Conservation (phyloP, 1,140 invertebrate species). For the Leptopilina boulardi region DNA sequence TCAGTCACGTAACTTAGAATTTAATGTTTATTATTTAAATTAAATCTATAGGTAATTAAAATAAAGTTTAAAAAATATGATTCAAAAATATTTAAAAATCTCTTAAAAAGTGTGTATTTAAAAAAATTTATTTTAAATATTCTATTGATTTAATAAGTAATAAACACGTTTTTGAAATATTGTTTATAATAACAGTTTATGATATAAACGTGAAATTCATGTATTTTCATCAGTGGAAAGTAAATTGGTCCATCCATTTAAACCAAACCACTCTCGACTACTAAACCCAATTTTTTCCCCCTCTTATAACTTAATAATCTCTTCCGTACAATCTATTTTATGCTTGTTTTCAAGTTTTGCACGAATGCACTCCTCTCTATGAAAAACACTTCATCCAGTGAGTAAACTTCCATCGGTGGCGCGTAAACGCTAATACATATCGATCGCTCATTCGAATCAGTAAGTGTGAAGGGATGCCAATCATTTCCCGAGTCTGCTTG, state of each 20-base stretch:
- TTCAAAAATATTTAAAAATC: too few relatives aligned
- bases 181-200: neutral
- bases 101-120: too few relatives aligned
- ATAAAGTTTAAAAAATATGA: too few relatives aligned
- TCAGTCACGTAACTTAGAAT: too few relatives aligned
- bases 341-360: neutral
- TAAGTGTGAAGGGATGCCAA: slow-evolving; percentile 43
- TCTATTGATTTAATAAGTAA: too few relatives aligned
- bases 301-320: slow-evolving; percentile 14
- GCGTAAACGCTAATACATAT: slow-evolving; percentile 31
- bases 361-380: slow-evolving; percentile 1
- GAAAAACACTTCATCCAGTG: slow-evolving; percentile 28
- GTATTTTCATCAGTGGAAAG: slow-evolving; percentile 2
- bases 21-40: too few relatives aligned
- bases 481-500: slow-evolving; percentile 36
- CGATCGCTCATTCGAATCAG: slow-evolving; percentile 12
- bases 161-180: neutral
- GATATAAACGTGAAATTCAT: neutral
- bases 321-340: neutral
- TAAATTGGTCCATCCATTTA: neutral
- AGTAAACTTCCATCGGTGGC: slow-evolving; percentile 24
- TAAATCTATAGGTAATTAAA: too few relatives aligned
- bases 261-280: neutral
- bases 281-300: neutral
- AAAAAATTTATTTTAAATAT: too few relatives aligned